A percentile compares a stretch with the other conserved stretches of the same genome.
phyloP scores from a whole-genome alignment of 2,888 invertebrate species.

The Pollenia griseotomentosa region DNA sequence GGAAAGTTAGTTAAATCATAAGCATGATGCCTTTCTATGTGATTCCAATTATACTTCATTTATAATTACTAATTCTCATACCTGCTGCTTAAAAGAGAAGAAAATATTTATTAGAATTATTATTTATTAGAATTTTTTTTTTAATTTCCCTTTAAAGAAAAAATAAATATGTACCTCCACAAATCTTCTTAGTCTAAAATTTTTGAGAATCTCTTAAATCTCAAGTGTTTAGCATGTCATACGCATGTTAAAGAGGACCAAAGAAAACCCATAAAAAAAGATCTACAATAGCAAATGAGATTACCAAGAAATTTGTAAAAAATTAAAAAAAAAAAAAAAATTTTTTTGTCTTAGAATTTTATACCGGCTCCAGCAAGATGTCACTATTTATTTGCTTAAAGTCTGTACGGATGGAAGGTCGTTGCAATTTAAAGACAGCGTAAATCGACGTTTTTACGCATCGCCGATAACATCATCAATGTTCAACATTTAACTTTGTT shows the following conservation, averaged over 20 bases:
- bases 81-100: too few species aligned
- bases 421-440: constrained; percentile 60
- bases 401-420: constrained; percentile 32
- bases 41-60: too few species aligned
- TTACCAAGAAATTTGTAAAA: constrained; percentile 5
- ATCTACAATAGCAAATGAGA: neutral
- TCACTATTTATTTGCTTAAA: constrained; percentile 52
- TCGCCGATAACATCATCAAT: constrained; percentile 70
- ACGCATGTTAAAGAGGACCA: constrained; percentile 78
- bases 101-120: neutral
- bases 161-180: neutral
- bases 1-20: too few species aligned
- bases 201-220: constrained; percentile 70
- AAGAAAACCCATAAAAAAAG: neutral
- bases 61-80: too few species aligned
- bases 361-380: constrained; percentile 45
- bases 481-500: constrained; percentile 24
- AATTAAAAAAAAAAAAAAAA: neutral
- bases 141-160: constrained; percentile 25
- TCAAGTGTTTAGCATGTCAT: constrained; percentile 81
- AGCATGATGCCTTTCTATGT: too few species aligned
- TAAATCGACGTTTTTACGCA: constrained; percentile 75
- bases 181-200: constrained; percentile 24
- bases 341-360: constrained; percentile 29
- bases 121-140: neutral